A percentile compares a stretch with the other conserved stretches of the same genome.
Conservation (phyloP, 2,888 invertebrate species). For the Euproctis similis region DNA sequence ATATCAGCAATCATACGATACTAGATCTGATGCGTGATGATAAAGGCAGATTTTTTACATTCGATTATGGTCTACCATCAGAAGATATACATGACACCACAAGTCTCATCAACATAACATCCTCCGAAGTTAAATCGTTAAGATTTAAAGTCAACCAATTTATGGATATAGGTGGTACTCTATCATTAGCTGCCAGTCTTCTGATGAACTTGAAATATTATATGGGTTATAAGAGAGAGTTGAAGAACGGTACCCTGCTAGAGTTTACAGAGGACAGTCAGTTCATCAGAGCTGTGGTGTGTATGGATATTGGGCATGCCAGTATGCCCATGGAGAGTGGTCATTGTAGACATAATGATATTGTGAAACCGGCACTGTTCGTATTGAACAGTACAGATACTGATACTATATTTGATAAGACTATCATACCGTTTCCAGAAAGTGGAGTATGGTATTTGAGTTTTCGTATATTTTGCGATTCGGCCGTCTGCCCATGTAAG, state of each 20-base stretch:
- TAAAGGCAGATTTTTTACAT: constrained; percentile 84
- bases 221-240: constrained; percentile 57
- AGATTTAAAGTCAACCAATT: constrained; percentile 82
- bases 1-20: constrained; percentile 40
- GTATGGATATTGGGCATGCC: constrained; percentile 75
- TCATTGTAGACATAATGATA: constrained; percentile 74
- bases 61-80: constrained; percentile 82
- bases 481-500: constrained; percentile 60
- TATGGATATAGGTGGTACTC: constrained; percentile 86
- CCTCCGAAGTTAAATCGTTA: constrained; percentile 77
- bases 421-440: constrained; percentile 88
- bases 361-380: constrained; percentile 72
- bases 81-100: constrained; percentile 79
- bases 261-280: constrained; percentile 64
- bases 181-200: constrained; percentile 82
- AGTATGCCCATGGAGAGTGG: constrained; percentile 79
- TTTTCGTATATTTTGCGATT: constrained; percentile 81
- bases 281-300: constrained; percentile 76
- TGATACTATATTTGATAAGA: constrained; percentile 76
- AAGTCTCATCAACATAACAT: constrained; percentile 80
- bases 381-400: constrained; percentile 79
- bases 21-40: constrained; percentile 73
- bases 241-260: constrained; percentile 38
- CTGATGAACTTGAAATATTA: constrained; percentile 75
- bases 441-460: constrained; percentile 88